Evolutionary conservation across 2,113 vertebrate species (phyloP), one percentile per base, ranked within the genome.

Genomic region (Macquaria ambigua): DNA sequence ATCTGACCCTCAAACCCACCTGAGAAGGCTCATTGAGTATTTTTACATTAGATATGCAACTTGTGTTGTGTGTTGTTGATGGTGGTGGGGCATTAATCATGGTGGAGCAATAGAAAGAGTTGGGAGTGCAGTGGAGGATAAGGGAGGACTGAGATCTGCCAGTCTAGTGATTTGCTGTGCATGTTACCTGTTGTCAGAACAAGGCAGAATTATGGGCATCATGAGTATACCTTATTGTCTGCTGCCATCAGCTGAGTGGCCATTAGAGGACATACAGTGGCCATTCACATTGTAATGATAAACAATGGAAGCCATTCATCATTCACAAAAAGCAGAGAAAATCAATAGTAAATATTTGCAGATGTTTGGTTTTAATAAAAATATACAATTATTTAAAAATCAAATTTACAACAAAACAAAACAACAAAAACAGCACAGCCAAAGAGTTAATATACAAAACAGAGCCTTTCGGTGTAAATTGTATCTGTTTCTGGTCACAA

Each of bases 31-130:
- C 87, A 87, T 55, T 74, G 90, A 86, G 86, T 87, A 72, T 81
- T 81, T 86, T 79, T 72, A 79, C 70, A 89, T 93, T 86, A 82
- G 76, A 86, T 88, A 89, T 93, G 88, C 89, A 89, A 89, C 85
- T 85, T 91, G 91, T 67, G 75, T 62, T 71, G 68, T 79, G 58
- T 56, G 81, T 76, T 72, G 82, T 85, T 92, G 87, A 90, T 53
- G 73, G 83, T 37, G 72, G 68, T 18, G 74, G 56, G 74, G 8
- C 78, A 89, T 93, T 90, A 90, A 92, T 93, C 90, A 90, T 41
- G 48, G 28, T 25, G 39, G 77, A 59, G 86, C 46, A 79, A 78
- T 76, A 70, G 73, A 56, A 87, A 72, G 75, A 71, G 70, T 77
- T 72, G 72, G 77, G 73, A 78, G 84, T 70, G 81, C 63, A 70